Percentiles rank a stretch among this genome's conserved stretches.
phyloP scores from a whole-genome alignment of 2,888 invertebrate genomes.

The Gnatocerus cornutus region DNA sequence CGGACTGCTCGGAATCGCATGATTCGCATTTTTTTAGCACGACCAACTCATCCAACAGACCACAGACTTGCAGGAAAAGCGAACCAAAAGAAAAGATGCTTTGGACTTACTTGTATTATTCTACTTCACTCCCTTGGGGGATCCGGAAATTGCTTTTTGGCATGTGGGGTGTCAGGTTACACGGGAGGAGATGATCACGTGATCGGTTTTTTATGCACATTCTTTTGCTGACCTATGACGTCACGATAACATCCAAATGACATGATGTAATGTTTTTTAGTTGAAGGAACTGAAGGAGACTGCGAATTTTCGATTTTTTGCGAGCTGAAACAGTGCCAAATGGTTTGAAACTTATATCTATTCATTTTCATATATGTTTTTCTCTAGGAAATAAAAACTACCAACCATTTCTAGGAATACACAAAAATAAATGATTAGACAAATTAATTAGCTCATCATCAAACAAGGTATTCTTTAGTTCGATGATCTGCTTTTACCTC shows the following conservation, averaged over 20 bases:
- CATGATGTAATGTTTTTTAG: conserved; percentile 23
- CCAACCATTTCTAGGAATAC: no score
- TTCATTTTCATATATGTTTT: neutral
- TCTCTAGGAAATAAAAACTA: no score
- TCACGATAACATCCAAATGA: conserved; percentile 26
- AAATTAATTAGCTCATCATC: no score
- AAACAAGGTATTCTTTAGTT: no score
- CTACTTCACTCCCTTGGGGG: no score
- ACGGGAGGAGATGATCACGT: conserved; percentile 1
- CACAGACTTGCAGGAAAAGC: no score
- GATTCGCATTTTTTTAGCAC: neutral
- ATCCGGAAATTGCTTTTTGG: neutral
- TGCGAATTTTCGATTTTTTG: conserved; percentile 3
- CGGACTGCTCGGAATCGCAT: neutral
- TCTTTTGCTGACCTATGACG: conserved; percentile 36
- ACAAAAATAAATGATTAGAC: no score
- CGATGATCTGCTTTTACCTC: no score
- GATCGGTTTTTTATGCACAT: conserved; percentile 20
- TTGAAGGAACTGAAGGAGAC: neutral
- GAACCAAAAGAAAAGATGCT: no score
- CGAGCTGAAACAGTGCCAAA: neutral
- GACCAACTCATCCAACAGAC: neutral
- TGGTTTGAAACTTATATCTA: neutral
- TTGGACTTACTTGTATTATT: no score
- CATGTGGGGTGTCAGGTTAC: neutral